Evolutionary conservation across 2,888 invertebrate species (phyloP).

Genomic region (Cephus pygmeus): DNA sequence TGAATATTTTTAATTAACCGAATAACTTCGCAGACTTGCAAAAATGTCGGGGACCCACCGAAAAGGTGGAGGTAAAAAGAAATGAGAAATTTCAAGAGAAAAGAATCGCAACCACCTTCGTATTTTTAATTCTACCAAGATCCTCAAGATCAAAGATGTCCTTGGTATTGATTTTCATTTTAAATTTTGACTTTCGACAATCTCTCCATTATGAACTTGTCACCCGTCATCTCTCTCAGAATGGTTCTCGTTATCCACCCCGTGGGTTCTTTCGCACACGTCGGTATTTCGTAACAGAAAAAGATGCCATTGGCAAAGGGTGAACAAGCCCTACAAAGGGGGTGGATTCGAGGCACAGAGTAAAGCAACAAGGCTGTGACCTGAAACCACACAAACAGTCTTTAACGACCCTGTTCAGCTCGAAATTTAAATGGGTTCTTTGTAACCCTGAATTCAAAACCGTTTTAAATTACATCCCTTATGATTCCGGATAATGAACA

Average conservation of each 20-base stretch:
- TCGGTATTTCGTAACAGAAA: background rate
- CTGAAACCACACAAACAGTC: background rate
- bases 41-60: too few relatives aligned
- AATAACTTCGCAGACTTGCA: too few relatives aligned
- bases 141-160: background rate
- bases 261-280: background rate
- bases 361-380: background rate
- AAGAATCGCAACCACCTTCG: too few relatives aligned
- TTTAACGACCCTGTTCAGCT: background rate
- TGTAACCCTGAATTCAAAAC: background rate
- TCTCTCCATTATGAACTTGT: background rate
- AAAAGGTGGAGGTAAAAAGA: too few relatives aligned
- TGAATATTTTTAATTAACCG: too few relatives aligned
- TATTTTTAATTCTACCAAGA: too few relatives aligned
- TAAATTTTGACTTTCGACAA: background rate
- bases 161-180: background rate
- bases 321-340: background rate
- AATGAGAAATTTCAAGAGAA: too few relatives aligned
- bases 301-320: background rate
- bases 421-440: background rate
- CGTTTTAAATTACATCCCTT: background rate
- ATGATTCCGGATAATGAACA: background rate
- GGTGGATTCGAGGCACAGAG: background rate
- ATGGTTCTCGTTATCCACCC: background rate
- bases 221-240: background rate